Evolutionary conservation across 1,140 invertebrate species (phyloP).

Genomic region (Solen grandis): DNA sequence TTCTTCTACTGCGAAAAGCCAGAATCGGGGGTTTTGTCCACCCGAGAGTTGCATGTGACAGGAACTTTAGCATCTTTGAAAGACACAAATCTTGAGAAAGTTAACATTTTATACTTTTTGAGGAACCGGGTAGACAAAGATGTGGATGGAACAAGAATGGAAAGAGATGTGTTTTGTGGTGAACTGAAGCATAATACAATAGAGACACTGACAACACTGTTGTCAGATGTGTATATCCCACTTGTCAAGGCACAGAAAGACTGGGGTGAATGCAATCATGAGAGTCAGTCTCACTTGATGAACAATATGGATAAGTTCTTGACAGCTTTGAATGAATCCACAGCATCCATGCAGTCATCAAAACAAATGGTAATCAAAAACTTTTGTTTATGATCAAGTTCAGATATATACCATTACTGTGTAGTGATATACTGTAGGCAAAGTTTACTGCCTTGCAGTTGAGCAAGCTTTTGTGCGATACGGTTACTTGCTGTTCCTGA

Average conservation of each 20-base stretch:
- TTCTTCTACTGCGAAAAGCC: constrained; percentile 79
- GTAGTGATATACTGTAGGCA: background rate
- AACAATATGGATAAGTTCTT: constrained; percentile 78
- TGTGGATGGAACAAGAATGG: constrained; percentile 76
- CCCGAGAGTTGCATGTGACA: constrained; percentile 74
- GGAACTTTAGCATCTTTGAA: constrained; percentile 77
- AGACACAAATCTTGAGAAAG: constrained; percentile 75
- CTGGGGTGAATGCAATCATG: constrained; percentile 78
- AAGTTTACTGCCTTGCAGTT: no score
- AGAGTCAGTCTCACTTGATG: constrained; percentile 72
- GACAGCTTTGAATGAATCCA: constrained; percentile 75
- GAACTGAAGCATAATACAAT: constrained; percentile 79
- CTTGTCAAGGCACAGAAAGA: constrained; percentile 77
- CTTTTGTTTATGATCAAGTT: no score
- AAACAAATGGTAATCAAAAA: constrained; percentile 73
- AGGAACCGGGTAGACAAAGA: constrained; percentile 75
- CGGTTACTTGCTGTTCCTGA: no score
- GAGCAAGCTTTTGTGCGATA: no score
- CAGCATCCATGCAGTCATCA: constrained; percentile 71
- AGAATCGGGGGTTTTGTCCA: constrained; percentile 66
- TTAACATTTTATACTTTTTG: constrained; percentile 78
- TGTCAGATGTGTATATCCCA: constrained; percentile 79
- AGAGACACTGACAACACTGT: constrained; percentile 74
- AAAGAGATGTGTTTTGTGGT: constrained; percentile 79
- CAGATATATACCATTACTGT: background rate